Evolutionary conservation across 2,888 invertebrate genomes (phyloP), one percentile per base, ranked within the genome.

Genomic region (Eugnorisma glareosa): DNA sequence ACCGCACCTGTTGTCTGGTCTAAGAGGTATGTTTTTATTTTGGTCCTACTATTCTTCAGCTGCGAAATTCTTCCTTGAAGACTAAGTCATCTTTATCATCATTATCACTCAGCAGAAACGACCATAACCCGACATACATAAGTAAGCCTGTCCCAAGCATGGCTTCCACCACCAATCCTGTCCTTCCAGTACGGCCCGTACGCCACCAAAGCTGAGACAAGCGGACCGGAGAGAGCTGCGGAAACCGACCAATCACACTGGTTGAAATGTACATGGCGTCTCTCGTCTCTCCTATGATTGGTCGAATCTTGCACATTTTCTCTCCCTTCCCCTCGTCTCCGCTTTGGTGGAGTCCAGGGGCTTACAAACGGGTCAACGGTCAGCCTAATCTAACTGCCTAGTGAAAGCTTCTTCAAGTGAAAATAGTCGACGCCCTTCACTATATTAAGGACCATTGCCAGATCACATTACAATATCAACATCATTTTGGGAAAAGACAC

Each of bases 1-100:
- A 51, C 85, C 82, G 15, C 85, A 85, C 0, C 13, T 51, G 5
- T 57, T 82, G 37, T 37, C 61, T 40, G 82, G 82, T 57, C 11
- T 82, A 37, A 85, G 37, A 82, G 85, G 82, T 37, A 28, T 35
- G 15, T 57, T 35, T 59, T 51, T 24, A 51, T 63, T n/a, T n/a
- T 24, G 40, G 4, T 28, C 18, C 2, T 24, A 43, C 2, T 7
- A 28, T 37, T 61, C 6, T 40, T 64, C 40, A 64, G 4, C 18
- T 28, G 37, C 40, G 15, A n/a, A 15, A 10, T 18, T 43, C 8
- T 35, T 67, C 24, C 21, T 24, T 78, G 21, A 43, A 67, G 7
- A 37, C 28, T 35, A 18, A 45, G 11, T 21, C 11, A 43, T 4
- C 11, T 61, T 43, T 1, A 28, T 43, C 7, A 37, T 48, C 28